phyloP scores from a whole-genome alignment of 2,888 invertebrate genomes.

The Eupithecia exiguata region DNA sequence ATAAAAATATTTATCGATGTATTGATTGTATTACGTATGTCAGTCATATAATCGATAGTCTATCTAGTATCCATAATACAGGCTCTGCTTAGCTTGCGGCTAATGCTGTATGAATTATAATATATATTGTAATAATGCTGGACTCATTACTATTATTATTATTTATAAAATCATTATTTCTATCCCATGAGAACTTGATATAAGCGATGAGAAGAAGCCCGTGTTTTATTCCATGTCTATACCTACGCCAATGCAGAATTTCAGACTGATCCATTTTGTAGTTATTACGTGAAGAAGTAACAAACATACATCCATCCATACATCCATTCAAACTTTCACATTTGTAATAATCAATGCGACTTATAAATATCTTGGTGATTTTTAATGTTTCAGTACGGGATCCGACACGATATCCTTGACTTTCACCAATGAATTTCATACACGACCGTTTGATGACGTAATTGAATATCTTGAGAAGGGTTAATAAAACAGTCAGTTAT shows the following conservation, averaged over 20 bases:
- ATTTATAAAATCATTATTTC: neutral
- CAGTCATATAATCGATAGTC: no score
- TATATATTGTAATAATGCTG: no score
- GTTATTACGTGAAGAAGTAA: no score
- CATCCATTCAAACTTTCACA: no score
- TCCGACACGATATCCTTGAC: neutral
- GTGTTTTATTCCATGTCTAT: neutral
- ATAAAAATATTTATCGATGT: no score
- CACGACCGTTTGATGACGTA: conserved; percentile 12
- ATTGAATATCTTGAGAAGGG: conserved; percentile 21
- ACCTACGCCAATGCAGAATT: neutral
- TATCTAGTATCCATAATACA: no score
- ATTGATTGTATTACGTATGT: no score
- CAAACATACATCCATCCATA: neutral
- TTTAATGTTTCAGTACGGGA: neutral
- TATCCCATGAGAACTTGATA: neutral
- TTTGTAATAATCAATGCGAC: neutral
- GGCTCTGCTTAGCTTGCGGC: no score
- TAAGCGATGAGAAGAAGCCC: neutral
- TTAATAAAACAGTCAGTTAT: conserved; percentile 22
- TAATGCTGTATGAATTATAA: no score
- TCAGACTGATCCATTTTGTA: neutral
- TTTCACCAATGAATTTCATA: neutral
- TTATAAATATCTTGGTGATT: neutral
- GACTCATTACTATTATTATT: no score